phyloP scores from a whole-genome alignment of 2,888 invertebrate species.

The Dynastes hyllus region DNA sequence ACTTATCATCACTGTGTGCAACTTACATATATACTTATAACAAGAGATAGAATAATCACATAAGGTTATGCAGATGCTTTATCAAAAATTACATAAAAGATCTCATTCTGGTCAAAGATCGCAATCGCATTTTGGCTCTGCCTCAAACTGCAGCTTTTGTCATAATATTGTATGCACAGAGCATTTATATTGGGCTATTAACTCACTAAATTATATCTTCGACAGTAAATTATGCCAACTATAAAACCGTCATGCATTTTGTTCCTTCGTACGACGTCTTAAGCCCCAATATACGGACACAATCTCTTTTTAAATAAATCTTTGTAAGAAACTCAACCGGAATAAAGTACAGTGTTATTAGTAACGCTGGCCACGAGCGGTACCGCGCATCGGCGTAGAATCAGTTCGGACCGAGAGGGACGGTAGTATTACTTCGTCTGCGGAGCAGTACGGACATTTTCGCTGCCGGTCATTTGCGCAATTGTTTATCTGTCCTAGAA shows the following conservation, averaged over 20 bases:
- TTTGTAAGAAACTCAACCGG: no score
- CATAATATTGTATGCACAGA: slow-evolving; percentile 48
- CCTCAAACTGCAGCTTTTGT: slow-evolving; percentile 54
- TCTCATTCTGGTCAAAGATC: slow-evolving; percentile 54
- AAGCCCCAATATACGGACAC: no score
- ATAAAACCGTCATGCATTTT: slow-evolving; percentile 18
- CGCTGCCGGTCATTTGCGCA: no score
- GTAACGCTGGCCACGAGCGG: no score
- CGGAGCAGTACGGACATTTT: no score
- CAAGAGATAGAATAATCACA: slow-evolving; percentile 15
- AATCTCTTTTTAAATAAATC: no score
- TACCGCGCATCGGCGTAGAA: no score
- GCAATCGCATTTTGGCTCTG: slow-evolving; percentile 53
- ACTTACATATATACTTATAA: not conserved
- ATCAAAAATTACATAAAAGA: slow-evolving; percentile 40
- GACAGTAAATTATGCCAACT: slow-evolving; percentile 47
- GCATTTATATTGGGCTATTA: slow-evolving; percentile 53
- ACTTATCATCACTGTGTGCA: no score
- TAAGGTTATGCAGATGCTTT: not conserved
- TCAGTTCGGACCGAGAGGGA: no score
- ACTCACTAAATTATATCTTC: slow-evolving; percentile 48
- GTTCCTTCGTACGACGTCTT: not conserved
- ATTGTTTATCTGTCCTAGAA: no score
- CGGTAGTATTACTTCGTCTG: no score
- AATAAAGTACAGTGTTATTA: no score